These are phyloP conservation scores for Acanthosoma haemorrhoidale DNA, from an alignment of 2,888 invertebrate species.

Conservation along the genomic window DNA sequence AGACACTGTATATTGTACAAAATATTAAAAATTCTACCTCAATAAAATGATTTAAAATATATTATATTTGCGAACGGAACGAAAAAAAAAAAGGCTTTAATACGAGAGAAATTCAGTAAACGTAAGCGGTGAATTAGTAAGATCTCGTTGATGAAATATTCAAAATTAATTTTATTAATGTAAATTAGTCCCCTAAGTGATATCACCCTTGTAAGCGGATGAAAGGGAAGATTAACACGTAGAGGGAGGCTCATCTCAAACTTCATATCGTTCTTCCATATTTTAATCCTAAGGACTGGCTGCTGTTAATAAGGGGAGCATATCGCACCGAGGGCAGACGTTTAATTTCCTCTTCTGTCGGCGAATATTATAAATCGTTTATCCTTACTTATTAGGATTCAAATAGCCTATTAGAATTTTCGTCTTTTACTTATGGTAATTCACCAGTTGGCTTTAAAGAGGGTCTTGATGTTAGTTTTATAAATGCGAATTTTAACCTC, in stretches of 20 bases:
- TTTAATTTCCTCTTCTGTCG: constrained; percentile 1
- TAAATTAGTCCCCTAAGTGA: background rate
- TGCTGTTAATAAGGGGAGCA: background rate
- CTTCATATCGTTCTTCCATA: background rate
- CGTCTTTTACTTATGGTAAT: constrained; percentile 2
- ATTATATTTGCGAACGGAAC: too few relatives aligned
- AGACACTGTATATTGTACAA: too few relatives aligned
- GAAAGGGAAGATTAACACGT: constrained; percentile 8
- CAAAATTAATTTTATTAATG: background rate
- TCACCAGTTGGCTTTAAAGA: too few relatives aligned
- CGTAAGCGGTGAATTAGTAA: too few relatives aligned
- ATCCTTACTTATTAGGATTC: background rate
- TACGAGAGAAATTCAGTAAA: too few relatives aligned
- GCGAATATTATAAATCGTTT: constrained; percentile 8
- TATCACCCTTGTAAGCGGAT: background rate
- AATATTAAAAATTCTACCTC: too few relatives aligned
- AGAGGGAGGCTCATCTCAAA: background rate
- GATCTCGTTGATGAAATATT: too few relatives aligned
- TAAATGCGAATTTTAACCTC: too few relatives aligned
- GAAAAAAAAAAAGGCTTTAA: too few relatives aligned
- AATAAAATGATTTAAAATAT: too few relatives aligned
- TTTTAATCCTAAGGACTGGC: background rate
- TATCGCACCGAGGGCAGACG: background rate
- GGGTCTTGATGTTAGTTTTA: too few relatives aligned
- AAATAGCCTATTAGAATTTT: background rate